A percentile compares a stretch with the other conserved stretches of the same genome.
These are phyloP conservation scores for Apamea anceps DNA, from an alignment of 2,888 invertebrate species.

Conservation along the genomic window DNA sequence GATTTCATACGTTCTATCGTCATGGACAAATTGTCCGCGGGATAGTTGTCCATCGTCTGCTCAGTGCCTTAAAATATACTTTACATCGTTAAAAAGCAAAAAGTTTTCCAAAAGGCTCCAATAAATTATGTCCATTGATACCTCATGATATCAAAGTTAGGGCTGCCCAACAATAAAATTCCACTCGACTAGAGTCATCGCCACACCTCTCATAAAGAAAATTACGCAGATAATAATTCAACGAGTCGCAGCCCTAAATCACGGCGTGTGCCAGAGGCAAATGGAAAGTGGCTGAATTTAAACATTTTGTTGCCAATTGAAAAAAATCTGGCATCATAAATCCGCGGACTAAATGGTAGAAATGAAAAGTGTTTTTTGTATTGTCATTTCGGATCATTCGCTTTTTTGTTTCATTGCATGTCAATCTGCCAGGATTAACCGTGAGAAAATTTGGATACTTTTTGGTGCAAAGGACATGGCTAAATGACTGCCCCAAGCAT, in stretches of 20 bases:
- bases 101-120: neutral
- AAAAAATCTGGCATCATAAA: conserved; percentile 68
- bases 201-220: conserved; percentile 66
- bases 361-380: conserved; percentile 54
- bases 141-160: conserved; percentile 31
- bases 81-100: neutral
- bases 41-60: neutral
- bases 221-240: conserved; percentile 78
- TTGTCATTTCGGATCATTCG: conserved; percentile 25
- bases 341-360: conserved; percentile 48
- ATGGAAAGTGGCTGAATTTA: conserved; percentile 78
- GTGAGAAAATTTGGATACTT: conserved; percentile 1
- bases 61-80: neutral
- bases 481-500: no score
- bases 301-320: conserved; percentile 79
- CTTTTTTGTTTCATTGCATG: conserved; percentile 15
- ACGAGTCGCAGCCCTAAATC: conserved; percentile 77
- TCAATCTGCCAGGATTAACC: conserved; percentile 27
- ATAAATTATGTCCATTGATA: conserved; percentile 51
- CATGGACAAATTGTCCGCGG: neutral
- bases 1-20: neutral
- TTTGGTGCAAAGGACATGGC: neutral
- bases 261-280: conserved; percentile 78
- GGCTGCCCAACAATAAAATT: conserved; percentile 69
- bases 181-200: conserved; percentile 68